Evolutionary conservation across 2,888 invertebrate species (phyloP).

Genomic region (Limnephilus rhombicus): DNA sequence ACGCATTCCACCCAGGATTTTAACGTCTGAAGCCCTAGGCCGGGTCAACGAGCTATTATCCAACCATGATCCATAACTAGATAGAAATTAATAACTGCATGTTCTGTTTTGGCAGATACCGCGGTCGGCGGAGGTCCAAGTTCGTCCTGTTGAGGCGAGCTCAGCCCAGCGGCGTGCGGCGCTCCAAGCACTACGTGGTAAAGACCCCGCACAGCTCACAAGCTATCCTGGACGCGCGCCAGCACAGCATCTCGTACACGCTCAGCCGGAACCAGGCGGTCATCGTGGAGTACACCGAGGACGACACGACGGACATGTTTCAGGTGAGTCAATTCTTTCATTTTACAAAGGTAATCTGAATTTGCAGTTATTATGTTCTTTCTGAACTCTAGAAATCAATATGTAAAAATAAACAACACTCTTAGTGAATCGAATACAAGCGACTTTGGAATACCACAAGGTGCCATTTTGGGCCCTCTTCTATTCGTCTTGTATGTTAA

Average conservation of each 20-base stretch:
- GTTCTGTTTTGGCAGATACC: conserved; percentile 81
- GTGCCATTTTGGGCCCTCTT: no score
- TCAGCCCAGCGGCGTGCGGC: conserved; percentile 94
- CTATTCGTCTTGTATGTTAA: no score
- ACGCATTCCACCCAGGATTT: no score
- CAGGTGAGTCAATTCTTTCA: conserved; percentile 83
- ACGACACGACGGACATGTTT: conserved; percentile 99
- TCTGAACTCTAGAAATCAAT: no score
- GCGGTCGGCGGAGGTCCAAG: conserved; percentile 95
- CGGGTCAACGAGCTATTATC: no score
- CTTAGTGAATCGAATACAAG: no score
- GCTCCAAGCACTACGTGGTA: conserved; percentile 96
- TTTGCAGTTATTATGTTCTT: no score
- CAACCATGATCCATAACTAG: no score
- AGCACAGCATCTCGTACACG: conserved; percentile 98
- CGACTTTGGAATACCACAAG: no score
- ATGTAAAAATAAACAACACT: no score
- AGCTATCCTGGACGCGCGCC: conserved; percentile 94
- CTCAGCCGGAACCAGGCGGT: conserved; percentile 97
- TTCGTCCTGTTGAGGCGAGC: conserved; percentile 92
- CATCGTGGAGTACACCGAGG: conserved; percentile 98
- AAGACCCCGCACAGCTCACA: conserved; percentile 96
- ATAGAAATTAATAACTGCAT: background rate
- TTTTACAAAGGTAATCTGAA: no score
- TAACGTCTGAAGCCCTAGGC: no score